These are phyloP conservation scores for Ceryle rudis DNA, from an alignment of 2,797 vertebrate species.

Conservation along the genomic window DNA sequence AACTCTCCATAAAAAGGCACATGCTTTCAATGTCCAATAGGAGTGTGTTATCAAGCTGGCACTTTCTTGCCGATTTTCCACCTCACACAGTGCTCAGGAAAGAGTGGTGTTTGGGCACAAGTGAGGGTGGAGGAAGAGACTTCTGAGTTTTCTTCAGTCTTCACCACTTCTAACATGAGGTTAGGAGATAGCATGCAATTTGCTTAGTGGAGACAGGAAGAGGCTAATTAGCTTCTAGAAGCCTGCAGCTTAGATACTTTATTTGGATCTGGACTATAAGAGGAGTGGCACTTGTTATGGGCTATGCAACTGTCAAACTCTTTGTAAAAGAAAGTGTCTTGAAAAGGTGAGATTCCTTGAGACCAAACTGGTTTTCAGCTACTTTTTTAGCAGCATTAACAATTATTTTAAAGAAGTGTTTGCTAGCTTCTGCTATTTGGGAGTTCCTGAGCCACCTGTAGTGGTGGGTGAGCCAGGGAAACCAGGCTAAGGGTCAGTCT, in stretches of 20 bases:
- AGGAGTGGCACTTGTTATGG: not conserved
- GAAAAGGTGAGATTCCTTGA: not conserved
- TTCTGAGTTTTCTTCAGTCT: not conserved
- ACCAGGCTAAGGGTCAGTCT: not conserved
- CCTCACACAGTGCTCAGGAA: not conserved
- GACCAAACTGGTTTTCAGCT: not conserved
- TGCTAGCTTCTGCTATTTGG: not conserved
- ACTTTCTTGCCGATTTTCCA: not conserved
- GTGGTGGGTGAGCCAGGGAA: not conserved
- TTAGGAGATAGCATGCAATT: not conserved
- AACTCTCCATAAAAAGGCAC: not conserved
- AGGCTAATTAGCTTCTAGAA: not conserved
- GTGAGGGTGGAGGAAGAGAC: not conserved
- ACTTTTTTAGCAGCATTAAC: not conserved
- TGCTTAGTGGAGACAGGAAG: not conserved
- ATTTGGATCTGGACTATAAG: not conserved
- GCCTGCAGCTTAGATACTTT: not conserved
- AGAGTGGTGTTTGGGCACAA: not conserved
- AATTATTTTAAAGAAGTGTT: not conserved
- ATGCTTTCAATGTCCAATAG: not conserved
- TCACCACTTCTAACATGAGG: not conserved
- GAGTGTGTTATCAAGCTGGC: not conserved
- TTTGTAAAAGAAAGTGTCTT: not conserved
- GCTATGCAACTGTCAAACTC: not conserved
- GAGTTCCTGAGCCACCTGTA: not conserved